Evolutionary conservation across 2,113 vertebrate species (phyloP).

Genomic region (Thymallus thymallus): DNA sequence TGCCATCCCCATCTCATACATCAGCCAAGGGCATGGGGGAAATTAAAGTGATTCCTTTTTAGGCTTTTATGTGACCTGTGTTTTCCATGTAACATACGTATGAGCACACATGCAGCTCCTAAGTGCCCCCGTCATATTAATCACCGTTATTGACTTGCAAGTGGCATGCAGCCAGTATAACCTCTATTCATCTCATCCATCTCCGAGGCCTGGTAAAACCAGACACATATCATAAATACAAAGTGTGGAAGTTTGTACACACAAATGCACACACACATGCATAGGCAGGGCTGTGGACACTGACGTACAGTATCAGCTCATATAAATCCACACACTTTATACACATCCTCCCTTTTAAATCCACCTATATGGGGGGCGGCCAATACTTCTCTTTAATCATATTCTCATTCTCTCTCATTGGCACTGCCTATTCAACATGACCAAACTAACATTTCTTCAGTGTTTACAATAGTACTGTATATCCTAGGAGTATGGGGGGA

Average conservation of each 20-base stretch:
- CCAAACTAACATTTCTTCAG: neutral
- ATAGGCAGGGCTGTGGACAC: neutral
- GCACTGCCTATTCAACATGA: neutral
- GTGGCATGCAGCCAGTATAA: neutral
- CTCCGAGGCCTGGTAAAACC: neutral
- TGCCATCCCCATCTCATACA: no score
- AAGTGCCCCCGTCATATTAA: slow-evolving; percentile 10
- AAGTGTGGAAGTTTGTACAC: neutral
- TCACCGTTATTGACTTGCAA: slow-evolving; percentile 5
- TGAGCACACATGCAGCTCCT: slow-evolving; percentile 6
- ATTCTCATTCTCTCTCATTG: neutral
- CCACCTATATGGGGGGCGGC: neutral
- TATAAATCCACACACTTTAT: neutral
- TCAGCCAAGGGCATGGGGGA: neutral
- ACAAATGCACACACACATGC: neutral
- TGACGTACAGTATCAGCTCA: neutral
- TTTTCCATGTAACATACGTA: slow-evolving; percentile 3
- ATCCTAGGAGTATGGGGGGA: neutral
- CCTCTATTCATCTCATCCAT: neutral
- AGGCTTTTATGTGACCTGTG: slow-evolving; percentile 2
- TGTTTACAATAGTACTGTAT: neutral
- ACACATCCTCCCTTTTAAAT: neutral
- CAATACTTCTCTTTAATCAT: neutral
- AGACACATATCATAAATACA: slow-evolving; percentile 22
- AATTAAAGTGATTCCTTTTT: neutral